Base-by-base conservation (phyloP, 2,797 vertebrate genomes). In the Leptoclinus maculatus region DNA sequence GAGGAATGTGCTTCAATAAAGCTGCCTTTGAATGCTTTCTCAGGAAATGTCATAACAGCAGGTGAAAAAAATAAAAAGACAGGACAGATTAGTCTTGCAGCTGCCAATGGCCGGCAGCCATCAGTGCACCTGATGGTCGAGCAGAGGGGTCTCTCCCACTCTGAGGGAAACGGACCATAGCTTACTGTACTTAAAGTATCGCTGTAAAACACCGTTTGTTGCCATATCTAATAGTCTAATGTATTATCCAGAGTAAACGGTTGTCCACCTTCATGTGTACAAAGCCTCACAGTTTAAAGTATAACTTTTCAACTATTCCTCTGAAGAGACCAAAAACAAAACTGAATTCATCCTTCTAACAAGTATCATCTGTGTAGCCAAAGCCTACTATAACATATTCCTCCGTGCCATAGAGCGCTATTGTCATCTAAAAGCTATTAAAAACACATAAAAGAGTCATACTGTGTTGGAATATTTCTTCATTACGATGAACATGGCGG, bases 1-100 rank as follows among this genome's bases (percentile, higher is more conserved):
- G 84, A 87, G 88, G 91, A 94, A 95, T 94, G 91, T 83, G 68
- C 82, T 79, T 84, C 90, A 93, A 93, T 93, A 93, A 93, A 92
- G 87, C 83, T 84, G 82, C 88, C 85, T 93, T 93, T 92, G 87
- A 92, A 90, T 87, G 79, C 76, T 88, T 85, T 71, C 84, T 88
- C 63, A 80, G 87, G 87, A 93, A 93, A 92, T 93, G 86, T 91
- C 90, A 91, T 92, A 92, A 91, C 88, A 92, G 83, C 70, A 54
- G 65, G 69, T 6, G 39, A 53, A 75, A 78, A 72, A 82, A 14
- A 3, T 0, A 6, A 81, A 75, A 83, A 75, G 90, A 89, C 72
- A 72, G 82, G 82, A 68, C 79, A 78, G 88, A 92, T 92, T 91
- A 88, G 79, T 87, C 89, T 62, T 86, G 82, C 90, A 91, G 91